Percentiles rank a stretch among this genome's conserved stretches.
phyloP scores from a whole-genome alignment of 2,113 vertebrate species.

The Mobula birostris region DNA sequence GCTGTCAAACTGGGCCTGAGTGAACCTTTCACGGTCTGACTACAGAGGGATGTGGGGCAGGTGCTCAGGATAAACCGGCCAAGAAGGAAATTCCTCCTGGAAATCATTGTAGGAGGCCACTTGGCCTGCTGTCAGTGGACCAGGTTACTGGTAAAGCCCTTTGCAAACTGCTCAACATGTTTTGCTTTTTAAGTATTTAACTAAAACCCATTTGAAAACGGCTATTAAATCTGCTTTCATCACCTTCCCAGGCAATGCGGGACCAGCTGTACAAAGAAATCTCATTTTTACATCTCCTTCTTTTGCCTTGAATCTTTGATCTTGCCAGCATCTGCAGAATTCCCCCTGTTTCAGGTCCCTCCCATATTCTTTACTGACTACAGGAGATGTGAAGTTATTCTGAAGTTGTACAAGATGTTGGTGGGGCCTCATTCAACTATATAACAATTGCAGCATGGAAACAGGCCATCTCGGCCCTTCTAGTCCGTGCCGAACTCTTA shows the following conservation, averaged over 20 bases:
- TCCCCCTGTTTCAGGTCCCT: background rate
- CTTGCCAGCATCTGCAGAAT: background rate
- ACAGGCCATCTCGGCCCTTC: no score
- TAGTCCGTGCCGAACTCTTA: no score
- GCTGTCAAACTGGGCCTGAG: background rate
- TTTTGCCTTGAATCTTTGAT: background rate
- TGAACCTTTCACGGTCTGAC: background rate
- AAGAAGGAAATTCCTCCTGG: background rate
- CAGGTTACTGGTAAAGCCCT: background rate
- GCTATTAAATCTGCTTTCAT: background rate
- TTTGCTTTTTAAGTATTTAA: background rate
- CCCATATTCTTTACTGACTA: background rate
- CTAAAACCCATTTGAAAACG: no score
- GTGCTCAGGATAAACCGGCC: background rate
- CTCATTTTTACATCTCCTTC: background rate
- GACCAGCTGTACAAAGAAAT: background rate
- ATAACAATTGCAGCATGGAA: no score
- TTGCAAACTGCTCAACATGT: no score
- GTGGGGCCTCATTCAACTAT: no score
- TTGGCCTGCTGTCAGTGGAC: background rate
- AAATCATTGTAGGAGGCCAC: background rate
- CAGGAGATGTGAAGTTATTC: no score
- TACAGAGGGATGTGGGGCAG: background rate
- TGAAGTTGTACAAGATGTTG: no score
- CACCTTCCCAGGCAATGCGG: background rate